Percentiles rank a stretch among this genome's conserved stretches.
Evolutionary conservation across 2,797 vertebrate genomes (phyloP).

Genomic region (Alectoris magna): DNA sequence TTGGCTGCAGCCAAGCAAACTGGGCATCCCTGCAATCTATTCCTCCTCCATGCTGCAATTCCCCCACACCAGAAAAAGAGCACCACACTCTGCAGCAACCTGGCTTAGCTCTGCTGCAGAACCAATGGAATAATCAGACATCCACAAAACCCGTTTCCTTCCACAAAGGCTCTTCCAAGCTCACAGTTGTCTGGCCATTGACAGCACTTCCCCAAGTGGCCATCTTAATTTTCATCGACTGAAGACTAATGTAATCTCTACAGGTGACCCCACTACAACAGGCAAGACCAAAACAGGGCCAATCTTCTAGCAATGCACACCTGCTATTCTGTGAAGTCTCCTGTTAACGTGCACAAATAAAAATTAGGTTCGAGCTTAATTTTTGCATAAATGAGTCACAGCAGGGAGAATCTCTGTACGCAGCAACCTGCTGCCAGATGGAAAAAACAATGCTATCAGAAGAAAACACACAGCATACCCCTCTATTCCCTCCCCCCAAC

Average conservation of each 20-base stretch:
- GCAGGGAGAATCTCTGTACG: constrained; percentile 15
- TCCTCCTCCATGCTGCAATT: not conserved
- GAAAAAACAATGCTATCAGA: constrained; percentile 59
- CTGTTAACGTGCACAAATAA: not conserved
- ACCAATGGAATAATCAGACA: not conserved
- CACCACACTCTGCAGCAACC: not conserved
- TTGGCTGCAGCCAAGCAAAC: not conserved
- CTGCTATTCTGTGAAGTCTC: constrained; percentile 7
- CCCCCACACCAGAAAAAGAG: not conserved
- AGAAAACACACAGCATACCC: constrained; percentile 34
- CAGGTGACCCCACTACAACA: not conserved
- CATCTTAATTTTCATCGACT: rapidly evolving
- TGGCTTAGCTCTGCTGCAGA: not conserved
- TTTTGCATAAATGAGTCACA: constrained; percentile 58
- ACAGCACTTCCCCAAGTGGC: not conserved
- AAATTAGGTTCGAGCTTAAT: constrained; percentile 17
- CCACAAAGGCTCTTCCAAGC: not conserved
- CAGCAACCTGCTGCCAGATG: constrained; percentile 52
- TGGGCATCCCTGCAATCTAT: rapidly evolving
- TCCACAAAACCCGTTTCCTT: rapidly evolving
- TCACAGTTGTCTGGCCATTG: not conserved
- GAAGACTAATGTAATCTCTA: not conserved
- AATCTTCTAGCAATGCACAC: not conserved
- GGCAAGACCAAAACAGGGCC: not conserved
- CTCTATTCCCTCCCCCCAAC: not conserved